phyloP scores from a whole-genome alignment of 92 coral and sea anemone species.

The Palythoa heliodiscus region DNA sequence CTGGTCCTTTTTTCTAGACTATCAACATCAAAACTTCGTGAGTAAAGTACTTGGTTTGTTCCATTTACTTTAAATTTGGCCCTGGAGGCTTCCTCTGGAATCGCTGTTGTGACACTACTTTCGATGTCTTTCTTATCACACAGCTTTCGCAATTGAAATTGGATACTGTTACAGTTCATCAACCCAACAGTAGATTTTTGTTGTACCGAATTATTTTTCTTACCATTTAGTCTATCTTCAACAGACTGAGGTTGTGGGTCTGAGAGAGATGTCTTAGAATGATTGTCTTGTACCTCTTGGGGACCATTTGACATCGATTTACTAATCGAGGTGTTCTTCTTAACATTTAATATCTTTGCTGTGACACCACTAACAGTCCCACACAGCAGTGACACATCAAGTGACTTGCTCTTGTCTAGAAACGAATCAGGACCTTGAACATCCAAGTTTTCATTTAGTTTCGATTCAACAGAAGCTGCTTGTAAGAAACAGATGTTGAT shows the following conservation, averaged over 20 bases:
- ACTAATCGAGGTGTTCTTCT: conserved; percentile 31
- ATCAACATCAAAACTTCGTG: conserved; percentile 61
- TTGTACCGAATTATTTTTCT: not conserved
- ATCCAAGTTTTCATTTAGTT: conserved; percentile 24
- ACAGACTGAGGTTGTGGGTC: conserved; percentile 12
- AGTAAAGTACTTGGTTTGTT: conserved; percentile 62
- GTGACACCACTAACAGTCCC: conserved; percentile 75
- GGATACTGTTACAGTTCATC: conserved; percentile 77
- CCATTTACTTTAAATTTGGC: conserved; percentile 80
- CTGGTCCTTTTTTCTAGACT: conserved; percentile 50
- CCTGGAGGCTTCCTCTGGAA: conserved; percentile 79
- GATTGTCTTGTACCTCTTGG: not conserved
- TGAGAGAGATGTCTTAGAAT: conserved; percentile 31
- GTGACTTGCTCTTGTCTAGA: conserved; percentile 41
- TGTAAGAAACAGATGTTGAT: conserved; percentile 89
- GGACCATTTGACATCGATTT: not conserved
- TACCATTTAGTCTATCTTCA: conserved; percentile 35
- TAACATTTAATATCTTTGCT: conserved; percentile 63
- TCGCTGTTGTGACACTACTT: conserved; percentile 91
- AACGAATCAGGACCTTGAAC: conserved; percentile 43
- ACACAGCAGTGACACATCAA: conserved; percentile 69
- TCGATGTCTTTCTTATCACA: conserved; percentile 89
- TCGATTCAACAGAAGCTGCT: conserved; percentile 69
- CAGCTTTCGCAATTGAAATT: conserved; percentile 85
- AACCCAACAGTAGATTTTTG: conserved; percentile 57